Conservation (phyloP, 2,797 vertebrate species). For the Toxotes lorentzi region DNA sequence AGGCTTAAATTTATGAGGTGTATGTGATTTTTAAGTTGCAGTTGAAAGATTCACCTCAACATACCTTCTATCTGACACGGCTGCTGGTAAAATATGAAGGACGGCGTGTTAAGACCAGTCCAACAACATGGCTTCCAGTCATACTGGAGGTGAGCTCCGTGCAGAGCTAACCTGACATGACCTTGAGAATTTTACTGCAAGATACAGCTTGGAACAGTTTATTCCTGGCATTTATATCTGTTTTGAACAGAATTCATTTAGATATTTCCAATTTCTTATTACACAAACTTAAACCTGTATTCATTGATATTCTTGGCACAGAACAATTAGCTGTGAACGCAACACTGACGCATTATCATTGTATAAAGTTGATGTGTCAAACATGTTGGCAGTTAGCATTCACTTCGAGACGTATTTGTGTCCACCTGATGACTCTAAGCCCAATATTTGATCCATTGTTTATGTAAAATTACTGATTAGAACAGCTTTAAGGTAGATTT, state of each 20-base stretch:
- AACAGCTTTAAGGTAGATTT: conserved; percentile 1
- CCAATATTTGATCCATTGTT: background rate
- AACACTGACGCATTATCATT: background rate
- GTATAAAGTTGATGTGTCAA: background rate
- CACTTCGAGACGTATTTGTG: background rate
- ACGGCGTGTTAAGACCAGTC: background rate
- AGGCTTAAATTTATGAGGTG: background rate
- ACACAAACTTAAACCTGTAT: background rate
- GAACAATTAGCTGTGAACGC: background rate
- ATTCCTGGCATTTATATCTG: background rate
- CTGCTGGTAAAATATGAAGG: background rate
- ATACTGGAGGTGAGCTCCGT: background rate
- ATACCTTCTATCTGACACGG: background rate
- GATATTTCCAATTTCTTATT: background rate
- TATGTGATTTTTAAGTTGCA: background rate
- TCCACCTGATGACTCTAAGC: background rate
- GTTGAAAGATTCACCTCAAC: background rate
- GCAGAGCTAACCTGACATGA: conserved; percentile 23
- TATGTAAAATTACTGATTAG: background rate
- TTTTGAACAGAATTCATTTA: background rate
- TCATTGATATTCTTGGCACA: background rate
- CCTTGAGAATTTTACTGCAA: background rate
- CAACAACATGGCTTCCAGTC: conserved; percentile 5
- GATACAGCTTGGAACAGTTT: background rate
- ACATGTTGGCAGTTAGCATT: conserved; percentile 8